Base-by-base conservation (phyloP, 2,888 invertebrate species). In the Caenorhabditis plicata region DNA sequence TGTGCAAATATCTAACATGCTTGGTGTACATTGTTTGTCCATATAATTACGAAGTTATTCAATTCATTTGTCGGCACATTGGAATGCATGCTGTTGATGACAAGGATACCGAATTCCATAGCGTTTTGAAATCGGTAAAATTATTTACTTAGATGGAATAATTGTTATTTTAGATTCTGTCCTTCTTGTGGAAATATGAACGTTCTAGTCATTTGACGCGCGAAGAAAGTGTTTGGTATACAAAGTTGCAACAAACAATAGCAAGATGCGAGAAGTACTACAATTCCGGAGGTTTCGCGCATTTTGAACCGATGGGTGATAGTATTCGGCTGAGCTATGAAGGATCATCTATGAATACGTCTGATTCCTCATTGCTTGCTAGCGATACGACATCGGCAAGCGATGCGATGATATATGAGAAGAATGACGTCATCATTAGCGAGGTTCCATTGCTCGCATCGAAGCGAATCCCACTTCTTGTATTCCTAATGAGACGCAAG, bases 11-110 rank as follows among this genome's bases (percentile, higher is more conserved):
- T n/a, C 20, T 58, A 20, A 44, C 36, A n/a, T 49, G 39, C 15
- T 33, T 58, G 1, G 29, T 58, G 17, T 60, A 67, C 26, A 38
- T 60, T 1, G 35, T 73, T 9, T 72, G 71, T 27, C 73, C 73
- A 7, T 73, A 73, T 50, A 71, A 72, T 43, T 71, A 73, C 36
- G 68, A 63, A 41, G 64, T 68, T n/a, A 39, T 61, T 22, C 55
- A 57, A 31, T 64, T 62, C 38, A 29, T 62, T 8, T 13, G 33
- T 25, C 8, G 20, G 7, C 35, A 29, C 7, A 39, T 53, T 33
- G 7, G 26, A 3, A 11, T 15, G 3, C 41, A 39, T 5, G 23
- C 42, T 13, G 19, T 19, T 3, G 17, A 26, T 4, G 51, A 41
- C 4, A 42, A 40, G 1, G 64, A 55, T 8, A 33, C 44, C 4